Evolutionary conservation across 2,888 invertebrate genomes (phyloP).

Genomic region (Parascotia fuliginaria): DNA sequence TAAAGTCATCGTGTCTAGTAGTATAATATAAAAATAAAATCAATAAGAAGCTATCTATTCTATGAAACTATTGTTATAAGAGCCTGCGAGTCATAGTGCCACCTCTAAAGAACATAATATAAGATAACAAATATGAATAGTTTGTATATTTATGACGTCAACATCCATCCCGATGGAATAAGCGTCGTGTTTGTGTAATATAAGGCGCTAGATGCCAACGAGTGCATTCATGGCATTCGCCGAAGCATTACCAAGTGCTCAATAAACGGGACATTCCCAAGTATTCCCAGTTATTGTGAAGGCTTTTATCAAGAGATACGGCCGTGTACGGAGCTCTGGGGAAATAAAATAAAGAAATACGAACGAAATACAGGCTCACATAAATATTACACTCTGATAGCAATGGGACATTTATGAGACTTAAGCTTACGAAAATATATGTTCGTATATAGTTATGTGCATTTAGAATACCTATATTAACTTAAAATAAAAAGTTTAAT

Average conservation of each 20-base stretch:
- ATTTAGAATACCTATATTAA: slow-evolving; percentile 9
- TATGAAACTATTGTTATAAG: no score
- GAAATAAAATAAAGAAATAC: slow-evolving; percentile 49
- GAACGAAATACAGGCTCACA: slow-evolving; percentile 38
- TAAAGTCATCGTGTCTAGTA: no score
- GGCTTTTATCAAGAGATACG: slow-evolving; percentile 48
- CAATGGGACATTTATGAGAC: slow-evolving; percentile 43
- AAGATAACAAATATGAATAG: no score
- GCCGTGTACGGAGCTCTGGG: slow-evolving; percentile 33
- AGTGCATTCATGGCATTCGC: no score
- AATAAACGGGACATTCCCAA: slow-evolving; percentile 44
- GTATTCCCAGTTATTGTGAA: slow-evolving; percentile 41
- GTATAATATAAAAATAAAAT: no score
- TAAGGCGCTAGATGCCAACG: slow-evolving; percentile 6
- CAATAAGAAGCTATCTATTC: no score
- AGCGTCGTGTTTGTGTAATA: no score
- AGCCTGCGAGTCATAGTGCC: no score
- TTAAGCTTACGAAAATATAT: slow-evolving; percentile 60
- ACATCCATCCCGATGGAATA: no score
- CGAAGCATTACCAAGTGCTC: slow-evolving; percentile 40
- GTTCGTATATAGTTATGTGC: slow-evolving; percentile 28
- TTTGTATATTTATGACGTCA: no score
- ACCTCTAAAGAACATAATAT: no score
- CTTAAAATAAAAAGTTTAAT: no score
- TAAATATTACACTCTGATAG: slow-evolving; percentile 70